Evolutionary conservation across 23 tunicate species (phyloP).

Genomic region (Ascidia mentula): DNA sequence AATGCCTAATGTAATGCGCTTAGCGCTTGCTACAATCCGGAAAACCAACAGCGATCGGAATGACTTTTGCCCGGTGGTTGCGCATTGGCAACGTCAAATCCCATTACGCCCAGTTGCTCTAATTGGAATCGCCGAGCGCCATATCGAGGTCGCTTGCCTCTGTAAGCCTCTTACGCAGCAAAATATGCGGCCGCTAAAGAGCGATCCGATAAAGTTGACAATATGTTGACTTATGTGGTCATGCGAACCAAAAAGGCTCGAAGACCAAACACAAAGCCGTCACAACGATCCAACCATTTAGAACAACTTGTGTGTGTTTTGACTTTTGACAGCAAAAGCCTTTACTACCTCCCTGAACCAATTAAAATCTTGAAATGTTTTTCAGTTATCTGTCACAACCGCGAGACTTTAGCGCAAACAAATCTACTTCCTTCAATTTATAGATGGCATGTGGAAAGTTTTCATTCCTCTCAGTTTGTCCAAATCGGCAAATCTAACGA

Average conservation of each 20-base stretch:
- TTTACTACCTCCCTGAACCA: too few relatives aligned
- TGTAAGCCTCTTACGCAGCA: not conserved
- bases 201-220: conserved; percentile 6
- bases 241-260: not conserved
- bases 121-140: not conserved
- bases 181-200: not conserved
- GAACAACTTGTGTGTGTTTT: not conserved
- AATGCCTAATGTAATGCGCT: not conserved
- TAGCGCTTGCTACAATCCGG: not conserved
- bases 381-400: too few relatives aligned
- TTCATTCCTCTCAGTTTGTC: too few relatives aligned
- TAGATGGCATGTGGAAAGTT: too few relatives aligned
- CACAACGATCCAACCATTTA: not conserved
- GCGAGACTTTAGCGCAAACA: too few relatives aligned
- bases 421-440: too few relatives aligned
- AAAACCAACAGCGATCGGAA: conserved; percentile 9
- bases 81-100: not conserved
- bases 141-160: not conserved
- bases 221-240: not conserved
- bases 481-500: too few relatives aligned
- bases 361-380: too few relatives aligned
- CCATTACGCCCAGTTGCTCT: not conserved
- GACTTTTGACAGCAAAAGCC: too few relatives aligned
- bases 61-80: not conserved
- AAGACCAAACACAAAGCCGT: not conserved